phyloP scores from a whole-genome alignment of 2,797 vertebrate species.

The Gobio occitaniae region DNA sequence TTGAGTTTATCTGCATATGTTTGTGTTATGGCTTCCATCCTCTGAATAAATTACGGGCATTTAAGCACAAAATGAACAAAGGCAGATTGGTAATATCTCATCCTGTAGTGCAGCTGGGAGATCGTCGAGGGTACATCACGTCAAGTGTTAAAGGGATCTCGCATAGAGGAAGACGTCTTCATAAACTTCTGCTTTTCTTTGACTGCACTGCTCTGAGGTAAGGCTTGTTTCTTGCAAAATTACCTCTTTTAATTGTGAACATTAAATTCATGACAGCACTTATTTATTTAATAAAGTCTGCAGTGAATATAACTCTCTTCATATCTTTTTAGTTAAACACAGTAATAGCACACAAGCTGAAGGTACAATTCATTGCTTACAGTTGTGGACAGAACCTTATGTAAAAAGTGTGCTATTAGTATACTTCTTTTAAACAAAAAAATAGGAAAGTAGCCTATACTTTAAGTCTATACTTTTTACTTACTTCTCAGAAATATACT shows the following conservation, averaged over 20 bases:
- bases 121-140: not conserved
- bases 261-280: not conserved
- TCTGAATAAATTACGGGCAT: too few species aligned
- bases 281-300: not conserved
- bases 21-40: too few species aligned
- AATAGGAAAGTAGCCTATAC: too few species aligned
- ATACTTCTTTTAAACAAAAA: too few species aligned
- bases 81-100: not conserved
- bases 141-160: not conserved
- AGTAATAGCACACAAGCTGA: not conserved
- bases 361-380: conserved; percentile 25
- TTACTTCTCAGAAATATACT: too few species aligned
- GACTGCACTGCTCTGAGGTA: not conserved
- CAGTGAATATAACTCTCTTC: too few species aligned
- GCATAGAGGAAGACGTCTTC: not conserved
- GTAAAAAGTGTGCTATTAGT: too few species aligned
- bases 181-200: not conserved
- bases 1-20: not conserved
- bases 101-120: not conserved
- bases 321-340: too few species aligned
- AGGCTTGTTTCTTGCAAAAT: not conserved
- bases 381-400: not conserved
- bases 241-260: not conserved
- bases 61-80: not conserved
- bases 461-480: too few species aligned